Evolutionary conservation across 1,140 invertebrate species (phyloP).

Genomic region (Magallana ariakensis): DNA sequence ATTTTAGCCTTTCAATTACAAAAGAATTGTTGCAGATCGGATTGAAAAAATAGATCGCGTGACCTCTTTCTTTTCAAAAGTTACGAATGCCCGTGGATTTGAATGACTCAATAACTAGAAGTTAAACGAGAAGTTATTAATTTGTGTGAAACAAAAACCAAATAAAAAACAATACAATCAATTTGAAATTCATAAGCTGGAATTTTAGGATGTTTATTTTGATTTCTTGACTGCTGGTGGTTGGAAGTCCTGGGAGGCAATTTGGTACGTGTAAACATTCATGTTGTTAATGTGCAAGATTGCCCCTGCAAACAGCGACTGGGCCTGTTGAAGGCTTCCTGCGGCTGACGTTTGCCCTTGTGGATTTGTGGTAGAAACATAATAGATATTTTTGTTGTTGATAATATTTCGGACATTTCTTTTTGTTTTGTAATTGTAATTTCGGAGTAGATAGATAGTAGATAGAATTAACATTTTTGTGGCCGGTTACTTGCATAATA

Average conservation of each 20-base stretch:
- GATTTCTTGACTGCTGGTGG: not conserved
- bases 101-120: not conserved
- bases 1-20: not conserved
- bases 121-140: not conserved
- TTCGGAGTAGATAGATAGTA: too few relatives aligned
- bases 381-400: not conserved
- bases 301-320: not conserved
- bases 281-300: not conserved
- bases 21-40: not conserved
- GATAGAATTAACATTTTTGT: too few relatives aligned
- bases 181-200: too few relatives aligned
- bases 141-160: not conserved
- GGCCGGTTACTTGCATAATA: too few relatives aligned
- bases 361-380: not conserved
- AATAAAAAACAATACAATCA: too few relatives aligned
- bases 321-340: not conserved
- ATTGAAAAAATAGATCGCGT: not conserved
- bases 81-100: not conserved
- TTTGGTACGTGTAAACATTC: not conserved
- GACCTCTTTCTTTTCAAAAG: not conserved
- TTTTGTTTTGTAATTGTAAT: too few relatives aligned
- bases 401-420: too few relatives aligned
- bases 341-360: too few relatives aligned
- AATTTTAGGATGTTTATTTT: too few relatives aligned
- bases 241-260: not conserved